A percentile compares a stretch with the other conserved stretches of the same genome.
phyloP scores from a whole-genome alignment of 2,888 invertebrate genomes.

The Caenorhabditis macrosperma region DNA sequence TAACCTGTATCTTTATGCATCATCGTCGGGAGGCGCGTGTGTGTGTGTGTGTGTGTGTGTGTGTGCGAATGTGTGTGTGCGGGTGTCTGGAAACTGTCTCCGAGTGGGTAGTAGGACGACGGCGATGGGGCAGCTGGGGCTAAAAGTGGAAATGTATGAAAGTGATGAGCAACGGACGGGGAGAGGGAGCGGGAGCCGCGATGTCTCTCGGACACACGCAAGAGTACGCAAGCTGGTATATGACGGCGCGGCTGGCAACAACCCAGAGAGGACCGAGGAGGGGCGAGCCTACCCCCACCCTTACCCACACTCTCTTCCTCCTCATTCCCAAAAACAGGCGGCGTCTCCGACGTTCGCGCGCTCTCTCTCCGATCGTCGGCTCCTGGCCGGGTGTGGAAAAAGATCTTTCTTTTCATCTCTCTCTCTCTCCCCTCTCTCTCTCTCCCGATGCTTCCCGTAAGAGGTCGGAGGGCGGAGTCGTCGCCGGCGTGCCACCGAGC shows the following conservation, averaged over 20 bases:
- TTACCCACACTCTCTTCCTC: constrained; percentile 15
- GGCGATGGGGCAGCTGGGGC: constrained; percentile 23
- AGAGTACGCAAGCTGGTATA: constrained; percentile 60
- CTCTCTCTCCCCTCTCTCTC: no score
- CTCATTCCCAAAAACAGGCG: constrained; percentile 48
- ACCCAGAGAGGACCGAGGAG: constrained; percentile 22
- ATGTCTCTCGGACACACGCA: constrained; percentile 59
- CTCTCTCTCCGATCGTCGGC: constrained; percentile 28
- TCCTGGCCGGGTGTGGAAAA: no score
- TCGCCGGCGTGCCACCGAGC: constrained; percentile 22
- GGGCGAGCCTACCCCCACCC: neutral
- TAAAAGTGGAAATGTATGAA: neutral
- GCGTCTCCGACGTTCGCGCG: constrained; percentile 44
- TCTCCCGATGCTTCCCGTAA: constrained; percentile 32
- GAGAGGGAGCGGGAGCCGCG: constrained; percentile 31
- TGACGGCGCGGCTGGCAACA: constrained; percentile 56
- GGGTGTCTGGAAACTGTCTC: no score
- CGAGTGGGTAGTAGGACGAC: no score
- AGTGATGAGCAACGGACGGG: constrained; percentile 4
- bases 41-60: neutral
- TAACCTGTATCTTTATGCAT: constrained; percentile 63
- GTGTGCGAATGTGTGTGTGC: no score
- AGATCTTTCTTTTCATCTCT: no score
- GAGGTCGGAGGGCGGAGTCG: constrained; percentile 60
- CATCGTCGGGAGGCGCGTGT: constrained; percentile 27